A percentile compares a stretch with the other conserved stretches of the same genome.
phyloP scores from a whole-genome alignment of 2,113 vertebrate species.

The Nycticryphes semicollaris region DNA sequence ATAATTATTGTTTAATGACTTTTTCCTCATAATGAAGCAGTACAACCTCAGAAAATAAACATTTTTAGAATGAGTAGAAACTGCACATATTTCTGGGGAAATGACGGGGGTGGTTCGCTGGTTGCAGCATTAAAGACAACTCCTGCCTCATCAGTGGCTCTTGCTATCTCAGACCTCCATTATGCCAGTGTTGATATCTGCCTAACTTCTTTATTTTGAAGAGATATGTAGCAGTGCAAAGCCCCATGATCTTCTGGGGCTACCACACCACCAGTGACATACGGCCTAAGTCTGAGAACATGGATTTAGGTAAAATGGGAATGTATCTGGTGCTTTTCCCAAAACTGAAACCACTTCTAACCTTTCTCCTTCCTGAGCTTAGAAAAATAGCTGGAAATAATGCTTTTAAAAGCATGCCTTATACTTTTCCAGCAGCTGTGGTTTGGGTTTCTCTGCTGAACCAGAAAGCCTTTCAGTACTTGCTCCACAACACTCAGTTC shows the following conservation, averaged over 20 bases:
- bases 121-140: neutral
- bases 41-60: neutral
- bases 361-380: neutral
- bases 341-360: neutral
- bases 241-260: neutral
- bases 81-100: neutral
- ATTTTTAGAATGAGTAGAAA: neutral
- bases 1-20: neutral
- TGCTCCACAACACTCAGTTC: rapidly evolving
- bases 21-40: neutral
- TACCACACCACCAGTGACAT: neutral
- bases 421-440: neutral
- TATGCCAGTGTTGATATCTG: neutral
- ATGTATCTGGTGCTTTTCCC: neutral
- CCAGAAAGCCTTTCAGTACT: neutral
- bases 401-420: neutral
- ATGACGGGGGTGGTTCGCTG: neutral
- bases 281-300: neutral
- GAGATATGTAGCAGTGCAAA: neutral
- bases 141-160: neutral
- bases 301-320: neutral
- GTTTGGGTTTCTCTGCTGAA: neutral
- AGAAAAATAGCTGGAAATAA: neutral
- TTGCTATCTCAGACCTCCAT: neutral
- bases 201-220: neutral